These are phyloP conservation scores for Pseudomyrmex sp. DNA, from an alignment of 1,140 invertebrate genomes.

Conservation along the genomic window DNA sequence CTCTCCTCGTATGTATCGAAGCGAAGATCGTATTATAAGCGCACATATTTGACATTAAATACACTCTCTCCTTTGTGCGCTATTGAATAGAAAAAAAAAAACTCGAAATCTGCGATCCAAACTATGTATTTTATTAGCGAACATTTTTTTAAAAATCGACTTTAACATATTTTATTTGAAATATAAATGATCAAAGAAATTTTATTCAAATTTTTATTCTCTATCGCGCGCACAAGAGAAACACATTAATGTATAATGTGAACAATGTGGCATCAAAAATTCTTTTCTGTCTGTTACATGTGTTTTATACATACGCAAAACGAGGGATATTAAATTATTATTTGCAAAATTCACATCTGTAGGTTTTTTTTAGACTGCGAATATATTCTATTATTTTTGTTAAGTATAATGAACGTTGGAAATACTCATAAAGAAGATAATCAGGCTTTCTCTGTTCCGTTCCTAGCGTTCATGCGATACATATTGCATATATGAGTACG, in stretches of 20 bases:
- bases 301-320: too few relatives aligned
- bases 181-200: not conserved
- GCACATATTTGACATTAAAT: slow-evolving; percentile 14
- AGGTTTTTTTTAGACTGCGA: not conserved
- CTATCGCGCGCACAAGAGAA: too few relatives aligned
- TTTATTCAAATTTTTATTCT: not conserved
- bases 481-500: too few relatives aligned
- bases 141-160: too few relatives aligned
- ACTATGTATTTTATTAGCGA: too few relatives aligned
- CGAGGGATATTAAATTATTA: slow-evolving; percentile 31
- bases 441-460: slow-evolving; percentile 32
- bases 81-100: not conserved
- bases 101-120: too few relatives aligned
- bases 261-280: not conserved
- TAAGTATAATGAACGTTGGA: slow-evolving; percentile 23
- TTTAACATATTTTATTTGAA: too few relatives aligned
- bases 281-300: not conserved
- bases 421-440: slow-evolving; percentile 27
- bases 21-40: not conserved
- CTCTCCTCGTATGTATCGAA: not conserved
- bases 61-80: not conserved
- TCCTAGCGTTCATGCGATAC: not conserved
- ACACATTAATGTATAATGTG: not conserved
- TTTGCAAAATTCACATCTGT: not conserved
- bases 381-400: slow-evolving; percentile 22